Conservation (phyloP, 2,888 invertebrate genomes). For the Pterostichus madidus region DNA sequence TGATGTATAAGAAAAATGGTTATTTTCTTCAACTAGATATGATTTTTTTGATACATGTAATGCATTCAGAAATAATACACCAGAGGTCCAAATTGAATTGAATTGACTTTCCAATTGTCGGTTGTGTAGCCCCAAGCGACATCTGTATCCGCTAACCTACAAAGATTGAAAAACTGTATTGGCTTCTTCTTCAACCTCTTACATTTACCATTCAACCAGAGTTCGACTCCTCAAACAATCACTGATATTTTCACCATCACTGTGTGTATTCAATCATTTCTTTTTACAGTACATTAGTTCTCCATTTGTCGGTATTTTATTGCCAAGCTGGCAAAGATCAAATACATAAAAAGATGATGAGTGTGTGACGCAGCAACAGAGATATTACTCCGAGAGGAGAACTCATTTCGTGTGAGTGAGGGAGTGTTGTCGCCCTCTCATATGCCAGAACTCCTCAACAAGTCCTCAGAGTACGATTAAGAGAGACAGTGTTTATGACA, state of each 20-base stretch:
- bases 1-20: not conserved
- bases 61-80: constrained; percentile 10
- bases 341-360: constrained; percentile 10
- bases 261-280: constrained; percentile 9
- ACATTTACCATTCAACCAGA: not conserved
- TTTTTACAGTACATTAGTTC: constrained; percentile 23
- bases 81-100: constrained; percentile 15
- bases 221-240: not conserved
- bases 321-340: not conserved
- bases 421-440: not conserved
- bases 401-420: not conserved
- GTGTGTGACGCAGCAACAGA: not conserved
- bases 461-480: constrained; percentile 6
- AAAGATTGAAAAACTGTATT: not conserved
- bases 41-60: not conserved
- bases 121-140: not conserved
- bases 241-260: not conserved
- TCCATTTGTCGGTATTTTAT: constrained; percentile 9
- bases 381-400: not conserved
- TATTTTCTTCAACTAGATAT: not conserved
- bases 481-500: constrained; percentile 4
- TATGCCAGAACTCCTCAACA: constrained; percentile 13
- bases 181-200: not conserved
- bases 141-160: not conserved
- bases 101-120: constrained; percentile 4